Base-by-base conservation (phyloP, 2,113 vertebrate species). In the Boleophthalmus pectinirostris region DNA sequence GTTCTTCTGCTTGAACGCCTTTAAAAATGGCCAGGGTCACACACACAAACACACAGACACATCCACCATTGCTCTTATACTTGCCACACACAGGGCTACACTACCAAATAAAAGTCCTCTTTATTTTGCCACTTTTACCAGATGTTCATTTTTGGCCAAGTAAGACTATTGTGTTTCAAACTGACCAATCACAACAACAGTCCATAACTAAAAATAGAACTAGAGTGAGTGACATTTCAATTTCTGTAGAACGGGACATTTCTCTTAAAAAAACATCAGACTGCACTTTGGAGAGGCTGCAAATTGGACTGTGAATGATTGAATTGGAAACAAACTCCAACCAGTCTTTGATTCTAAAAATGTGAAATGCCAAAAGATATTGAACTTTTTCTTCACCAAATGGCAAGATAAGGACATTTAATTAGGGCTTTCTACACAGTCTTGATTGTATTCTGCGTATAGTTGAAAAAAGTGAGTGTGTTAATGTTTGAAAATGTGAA, bases 151-250 rank as follows among this genome's bases (percentile, higher is more conserved):
- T 64, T 64, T n/a, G 29, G 9, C 33, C 9, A 35, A n/a, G 9
- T 64, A 20, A 64, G 18, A 64, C 29, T 64, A 64, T 43, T 86
- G 75, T 68, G 74, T 65, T 67, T 78, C 60, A 45, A 18, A 38
- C 75, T 78, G 68, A 72, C 80, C 76, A 79, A 82, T 84, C 80
- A 73, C 73, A 71, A 72, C 72, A 46, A 75, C 71, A 87, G 73
- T 67, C 66, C 3, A 64, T 74, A 53, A 51, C 81, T 85, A 87
- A 85, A 89, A 84, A 90, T 83, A 87, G 82, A 71, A 58, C 29
- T 38, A 65, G 75, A 83, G 74, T 77, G 81, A 87, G 80, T 83
- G 79, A 80, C 83, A 83, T 87, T 86, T 85, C 82, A 67, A 86
- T 87, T 88, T 85, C 70, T 1, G 25, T 77, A 78, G 71, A 87